Evolutionary conservation across 2,797 vertebrate genomes (phyloP).

Genomic region (Myotis pilosus): DNA sequence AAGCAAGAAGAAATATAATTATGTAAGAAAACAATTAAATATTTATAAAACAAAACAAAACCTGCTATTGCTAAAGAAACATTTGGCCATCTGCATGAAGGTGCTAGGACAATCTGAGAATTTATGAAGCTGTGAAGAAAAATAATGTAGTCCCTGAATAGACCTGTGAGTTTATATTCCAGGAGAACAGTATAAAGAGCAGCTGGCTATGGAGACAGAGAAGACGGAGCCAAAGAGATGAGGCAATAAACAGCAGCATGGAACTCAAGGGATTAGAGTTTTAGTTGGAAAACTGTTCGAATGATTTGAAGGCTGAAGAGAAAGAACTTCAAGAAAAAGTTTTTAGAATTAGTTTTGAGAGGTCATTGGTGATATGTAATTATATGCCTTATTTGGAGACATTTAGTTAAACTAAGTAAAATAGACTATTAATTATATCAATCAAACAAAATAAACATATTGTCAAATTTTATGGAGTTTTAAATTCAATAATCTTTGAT

Average conservation of each 20-base stretch:
- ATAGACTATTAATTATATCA: background rate
- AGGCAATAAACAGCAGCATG: background rate
- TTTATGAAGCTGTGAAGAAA: background rate
- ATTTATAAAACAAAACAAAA: background rate
- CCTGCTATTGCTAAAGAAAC: background rate
- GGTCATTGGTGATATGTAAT: background rate
- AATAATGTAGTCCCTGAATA: background rate
- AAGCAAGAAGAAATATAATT: background rate
- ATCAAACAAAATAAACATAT: background rate
- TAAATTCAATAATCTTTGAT: background rate
- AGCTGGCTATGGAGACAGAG: background rate
- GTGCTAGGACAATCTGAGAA: background rate
- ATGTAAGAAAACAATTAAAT: background rate
- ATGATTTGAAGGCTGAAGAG: background rate
- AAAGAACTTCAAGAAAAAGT: background rate
- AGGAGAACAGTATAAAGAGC: background rate
- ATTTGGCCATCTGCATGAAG: background rate
- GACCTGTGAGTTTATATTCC: background rate
- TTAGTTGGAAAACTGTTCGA: background rate
- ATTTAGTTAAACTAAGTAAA: slow-evolving; percentile 18
- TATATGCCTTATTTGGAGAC: background rate
- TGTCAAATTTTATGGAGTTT: slow-evolving; percentile 12
- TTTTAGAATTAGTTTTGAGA: background rate
- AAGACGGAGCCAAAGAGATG: background rate
- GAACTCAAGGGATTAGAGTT: background rate